Evolutionary conservation across 1,140 invertebrate genomes (phyloP), one percentile per base, ranked within the genome.

Genomic region (Drosophila simulans): DNA sequence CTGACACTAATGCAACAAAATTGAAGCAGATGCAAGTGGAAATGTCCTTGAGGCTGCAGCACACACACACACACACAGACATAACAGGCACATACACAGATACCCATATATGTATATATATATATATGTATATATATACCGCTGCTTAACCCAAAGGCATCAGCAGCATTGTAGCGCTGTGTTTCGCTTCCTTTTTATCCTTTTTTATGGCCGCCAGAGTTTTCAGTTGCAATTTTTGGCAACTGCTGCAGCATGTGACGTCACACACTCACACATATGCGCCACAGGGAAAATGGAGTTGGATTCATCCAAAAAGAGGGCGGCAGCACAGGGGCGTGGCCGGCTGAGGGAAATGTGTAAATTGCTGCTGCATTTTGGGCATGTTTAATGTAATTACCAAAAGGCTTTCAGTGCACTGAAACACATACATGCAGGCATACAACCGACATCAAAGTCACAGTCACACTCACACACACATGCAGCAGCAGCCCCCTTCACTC

Each of bases 351-450:
- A 79, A 76, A 79, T 80, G 84, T 88, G 84, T 84, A 89, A 88
- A 88, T 89, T 88, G 84, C 79, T 64, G 85, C 80, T 88, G 77
- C 84, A 81, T 89, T 89, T 88, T 89, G 84, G 85, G 84, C 84
- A 88, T 88, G 84, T 88, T 88, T 88, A 88, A 88, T 88, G 84
- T 88, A 88, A 88, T 88, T 88, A 88, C 84, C 84, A 80, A 84
- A 89, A 88, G 84, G 80, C 84, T 88, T 88, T 88, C 84, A 89
- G 86, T 83, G 63, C 77, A 79, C 69, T 8, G 31, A 62, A 46
- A 51, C 60, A 72, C 60, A 74, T 43, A 55, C 45, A 60, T 45
- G 48, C 37, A 39, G 11, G 13, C 37, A 66, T 31, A 57, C 34
- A 59, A 20, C 17, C 53, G 5, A 17, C 37, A 39, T 78, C 80